Evolutionary conservation across 2,888 invertebrate genomes (phyloP).

Genomic region (Melikaiella ostensackeni): DNA sequence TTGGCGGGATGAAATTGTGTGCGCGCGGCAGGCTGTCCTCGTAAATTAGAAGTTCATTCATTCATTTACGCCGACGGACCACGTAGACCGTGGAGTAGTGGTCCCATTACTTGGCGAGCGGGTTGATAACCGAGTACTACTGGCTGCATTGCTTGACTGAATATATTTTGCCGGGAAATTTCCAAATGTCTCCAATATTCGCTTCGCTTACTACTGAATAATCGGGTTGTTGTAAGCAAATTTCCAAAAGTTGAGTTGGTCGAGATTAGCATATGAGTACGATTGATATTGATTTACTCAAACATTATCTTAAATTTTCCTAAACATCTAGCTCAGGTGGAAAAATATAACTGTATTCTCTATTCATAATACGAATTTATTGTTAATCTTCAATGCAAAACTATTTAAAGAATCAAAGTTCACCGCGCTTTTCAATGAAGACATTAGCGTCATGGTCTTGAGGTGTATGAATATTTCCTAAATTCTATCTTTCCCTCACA

Average conservation of each 20-base stretch:
- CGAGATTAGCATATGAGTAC: background rate
- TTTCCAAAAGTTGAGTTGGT: background rate
- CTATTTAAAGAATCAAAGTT: no score
- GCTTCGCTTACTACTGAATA: conserved; percentile 13
- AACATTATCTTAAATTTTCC: background rate
- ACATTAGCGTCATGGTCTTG: no score
- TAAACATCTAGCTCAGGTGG: background rate
- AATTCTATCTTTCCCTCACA: no score
- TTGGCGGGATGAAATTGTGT: background rate
- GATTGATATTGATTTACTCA: background rate
- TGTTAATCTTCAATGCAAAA: no score
- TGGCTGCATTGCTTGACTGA: conserved; percentile 14
- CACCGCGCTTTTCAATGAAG: no score
- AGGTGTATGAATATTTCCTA: no score
- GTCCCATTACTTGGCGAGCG: conserved; percentile 49
- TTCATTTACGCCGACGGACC: conserved; percentile 55
- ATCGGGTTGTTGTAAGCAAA: conserved; percentile 11
- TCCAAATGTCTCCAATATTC: conserved; percentile 21
- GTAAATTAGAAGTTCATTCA: conserved; percentile 62
- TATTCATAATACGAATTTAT: no score
- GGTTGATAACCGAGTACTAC: conserved; percentile 52
- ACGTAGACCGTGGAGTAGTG: conserved; percentile 45
- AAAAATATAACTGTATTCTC: no score
- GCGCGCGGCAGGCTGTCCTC: conserved; percentile 33
- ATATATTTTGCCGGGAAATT: conserved; percentile 26